Evolutionary conservation across 2,888 invertebrate species (phyloP), one percentile per base, ranked within the genome.

Genomic region (Crepidodera aurea): DNA sequence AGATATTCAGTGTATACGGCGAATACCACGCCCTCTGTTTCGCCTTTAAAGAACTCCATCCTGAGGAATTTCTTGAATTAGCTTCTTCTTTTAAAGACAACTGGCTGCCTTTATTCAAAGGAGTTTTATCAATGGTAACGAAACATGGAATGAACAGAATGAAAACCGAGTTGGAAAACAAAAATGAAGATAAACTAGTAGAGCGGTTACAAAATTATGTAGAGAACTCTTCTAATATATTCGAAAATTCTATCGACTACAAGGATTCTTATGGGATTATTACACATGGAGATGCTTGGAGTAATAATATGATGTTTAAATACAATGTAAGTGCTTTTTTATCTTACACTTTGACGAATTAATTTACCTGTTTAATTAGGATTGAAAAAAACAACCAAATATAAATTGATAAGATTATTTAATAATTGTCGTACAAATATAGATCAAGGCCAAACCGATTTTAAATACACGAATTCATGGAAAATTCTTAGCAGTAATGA

Each of bases 281-380:
- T 22, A 40, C 64, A 22, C 75, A 75, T 54, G 74, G 74, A n/a
- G 75, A 75, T 63, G 69, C 66, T 48, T 73, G 72, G 70, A 65
- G 66, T 34, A 71, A 73, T 51, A 76, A 76, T 51, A 64, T 73
- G 46, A 60, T 75, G 61, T 57, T 57, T 50, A 57, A 48, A 50
- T 48, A 39, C 6, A 50, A 57, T 12, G 57, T 57, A 39, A 57
- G 57, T 57, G 12, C 16, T 15, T 34, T 51, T n/a, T n/a, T n/a
- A n/a, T n/a, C n/a, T n/a, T n/a, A n/a, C n/a, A n/a, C n/a, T n/a
- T n/a, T n/a, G n/a, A n/a, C n/a, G n/a, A n/a, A n/a, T n/a, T n/a
- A n/a, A n/a, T n/a, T n/a, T n/a, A n/a, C n/a, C n/a, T n/a, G n/a
- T n/a, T n/a, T n/a, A n/a, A n/a, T n/a, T n/a, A n/a, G n/a, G n/a